Conservation (phyloP, 2,888 invertebrate genomes). For the Hydrotaea cyrtoneurina region DNA sequence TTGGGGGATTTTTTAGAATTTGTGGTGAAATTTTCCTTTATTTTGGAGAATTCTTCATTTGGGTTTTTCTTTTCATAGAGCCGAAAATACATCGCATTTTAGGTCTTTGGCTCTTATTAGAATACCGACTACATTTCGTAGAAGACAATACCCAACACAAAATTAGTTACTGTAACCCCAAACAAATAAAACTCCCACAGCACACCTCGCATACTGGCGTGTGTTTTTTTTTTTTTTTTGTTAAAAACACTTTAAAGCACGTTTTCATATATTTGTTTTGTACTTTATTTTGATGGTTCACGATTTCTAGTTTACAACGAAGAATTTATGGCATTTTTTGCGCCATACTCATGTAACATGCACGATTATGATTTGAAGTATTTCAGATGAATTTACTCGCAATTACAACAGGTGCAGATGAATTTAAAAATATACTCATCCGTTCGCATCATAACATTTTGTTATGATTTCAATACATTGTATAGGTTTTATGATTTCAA, state of each 20-base stretch:
- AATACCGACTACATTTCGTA: too few species aligned
- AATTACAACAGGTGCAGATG: constrained; percentile 4
- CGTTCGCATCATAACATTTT: background rate
- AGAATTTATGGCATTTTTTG: background rate
- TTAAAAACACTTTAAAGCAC: constrained; percentile 53
- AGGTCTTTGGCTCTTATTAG: too few species aligned
- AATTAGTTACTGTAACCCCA: too few species aligned
- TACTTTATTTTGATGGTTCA: background rate
- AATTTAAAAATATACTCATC: background rate
- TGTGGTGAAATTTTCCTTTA: too few species aligned
- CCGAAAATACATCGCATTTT: too few species aligned
- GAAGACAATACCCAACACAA: too few species aligned
- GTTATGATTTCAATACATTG: background rate
- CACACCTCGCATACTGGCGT: constrained; percentile 26
- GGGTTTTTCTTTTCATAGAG: too few species aligned
- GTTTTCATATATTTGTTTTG: constrained; percentile 42
- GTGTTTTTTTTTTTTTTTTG: constrained; percentile 16
- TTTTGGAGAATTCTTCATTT: too few species aligned
- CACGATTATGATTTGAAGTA: background rate
- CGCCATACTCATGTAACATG: background rate
- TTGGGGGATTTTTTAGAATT: too few species aligned
- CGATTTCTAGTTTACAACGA: background rate
- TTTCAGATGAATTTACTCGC: background rate
- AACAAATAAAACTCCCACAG: too few species aligned
- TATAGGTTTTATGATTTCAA: background rate